phyloP scores from a whole-genome alignment of 2,888 invertebrate genomes.

The Pristionchus entomophagus region DNA sequence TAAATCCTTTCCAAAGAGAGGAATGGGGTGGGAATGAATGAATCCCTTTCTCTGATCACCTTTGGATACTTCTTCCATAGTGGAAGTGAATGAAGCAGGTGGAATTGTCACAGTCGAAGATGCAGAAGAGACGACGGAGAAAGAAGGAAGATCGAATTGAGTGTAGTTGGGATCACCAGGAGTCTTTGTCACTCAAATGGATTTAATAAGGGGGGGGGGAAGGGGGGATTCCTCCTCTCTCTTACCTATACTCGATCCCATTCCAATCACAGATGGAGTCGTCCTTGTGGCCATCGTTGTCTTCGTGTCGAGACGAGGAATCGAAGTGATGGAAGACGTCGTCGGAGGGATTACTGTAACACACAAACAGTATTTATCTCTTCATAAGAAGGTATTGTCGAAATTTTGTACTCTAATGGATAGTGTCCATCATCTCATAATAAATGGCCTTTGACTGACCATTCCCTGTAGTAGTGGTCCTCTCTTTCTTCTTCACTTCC shows the following conservation, averaged over 20 bases:
- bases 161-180: slow-evolving; percentile 28
- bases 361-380: neutral
- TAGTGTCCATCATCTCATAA: neutral
- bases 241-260: neutral
- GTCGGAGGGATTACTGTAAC: neutral
- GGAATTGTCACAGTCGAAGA: neutral
- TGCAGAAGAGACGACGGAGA: neutral
- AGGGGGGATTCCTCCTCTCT: neutral
- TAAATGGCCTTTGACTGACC: neutral
- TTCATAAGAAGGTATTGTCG: too few species aligned
- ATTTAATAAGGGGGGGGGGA: too few species aligned
- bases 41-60: too few species aligned
- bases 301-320: neutral
- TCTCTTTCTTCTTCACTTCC: slow-evolving; percentile 50
- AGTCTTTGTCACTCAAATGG: neutral
- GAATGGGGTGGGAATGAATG: too few species aligned
- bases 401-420: too few species aligned
- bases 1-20: neutral
- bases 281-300: neutral
- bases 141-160: slow-evolving; percentile 17
- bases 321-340: neutral
- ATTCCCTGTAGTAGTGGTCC: slow-evolving; percentile 38
- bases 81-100: neutral
- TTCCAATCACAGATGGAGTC: neutral
- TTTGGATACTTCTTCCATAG: neutral